Percentiles rank a stretch among this genome's conserved stretches.
phyloP scores from a whole-genome alignment of 2,113 vertebrate species.

The Alethe diademata region DNA sequence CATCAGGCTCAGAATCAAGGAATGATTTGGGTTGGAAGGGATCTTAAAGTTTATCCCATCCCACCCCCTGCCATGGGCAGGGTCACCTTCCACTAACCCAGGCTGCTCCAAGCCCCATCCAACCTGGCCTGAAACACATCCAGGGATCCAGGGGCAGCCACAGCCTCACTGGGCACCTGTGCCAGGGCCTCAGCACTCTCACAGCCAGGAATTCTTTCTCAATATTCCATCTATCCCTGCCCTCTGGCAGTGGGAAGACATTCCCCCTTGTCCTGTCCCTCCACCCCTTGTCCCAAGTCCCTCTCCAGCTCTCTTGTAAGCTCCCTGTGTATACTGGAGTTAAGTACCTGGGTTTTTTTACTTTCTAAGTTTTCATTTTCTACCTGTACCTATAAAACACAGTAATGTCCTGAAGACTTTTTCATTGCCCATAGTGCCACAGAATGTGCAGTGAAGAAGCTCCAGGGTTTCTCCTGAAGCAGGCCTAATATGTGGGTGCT shows the following conservation, averaged over 20 bases:
- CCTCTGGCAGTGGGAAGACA: not conserved
- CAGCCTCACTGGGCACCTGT: not conserved
- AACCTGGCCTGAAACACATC: not conserved
- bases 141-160: not conserved
- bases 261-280: not conserved
- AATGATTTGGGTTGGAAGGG: not conserved
- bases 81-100: not conserved
- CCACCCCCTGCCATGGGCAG: not conserved
- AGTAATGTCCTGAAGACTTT: not conserved
- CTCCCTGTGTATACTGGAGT: not conserved
- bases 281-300: not conserved
- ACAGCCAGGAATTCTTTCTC: not conserved
- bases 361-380: not conserved
- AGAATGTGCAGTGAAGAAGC: not conserved
- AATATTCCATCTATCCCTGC: not conserved
- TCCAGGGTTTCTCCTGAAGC: not conserved
- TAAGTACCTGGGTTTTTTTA: not conserved
- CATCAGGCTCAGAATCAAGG: not conserved
- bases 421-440: not conserved
- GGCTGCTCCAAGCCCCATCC: fast-evolving
- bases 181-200: not conserved
- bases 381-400: not conserved
- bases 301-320: not conserved
- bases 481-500: not conserved
- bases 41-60: not conserved